A percentile compares a stretch with the other conserved stretches of the same genome.
These are phyloP conservation scores for Myotis vivesi DNA, from an alignment of 2,797 vertebrate genomes.

Conservation along the genomic window DNA sequence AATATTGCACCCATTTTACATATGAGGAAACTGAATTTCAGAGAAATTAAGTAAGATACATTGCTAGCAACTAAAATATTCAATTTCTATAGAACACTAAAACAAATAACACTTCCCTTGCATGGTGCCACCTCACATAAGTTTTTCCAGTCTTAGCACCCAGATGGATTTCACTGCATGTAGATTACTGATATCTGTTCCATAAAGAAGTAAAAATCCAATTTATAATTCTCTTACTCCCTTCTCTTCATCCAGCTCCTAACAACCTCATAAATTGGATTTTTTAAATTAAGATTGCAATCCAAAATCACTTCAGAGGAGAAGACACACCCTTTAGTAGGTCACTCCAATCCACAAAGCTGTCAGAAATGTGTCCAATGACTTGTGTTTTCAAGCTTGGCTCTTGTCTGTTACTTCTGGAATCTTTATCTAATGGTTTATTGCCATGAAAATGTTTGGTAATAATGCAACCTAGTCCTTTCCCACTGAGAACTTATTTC, in stretches of 20 bases:
- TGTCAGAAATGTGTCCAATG: not conserved
- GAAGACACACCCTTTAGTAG: not conserved
- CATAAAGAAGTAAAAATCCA: not conserved
- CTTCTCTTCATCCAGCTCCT: not conserved
- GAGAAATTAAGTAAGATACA: not conserved
- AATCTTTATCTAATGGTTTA: not conserved
- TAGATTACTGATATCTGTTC: not conserved
- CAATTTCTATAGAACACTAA: not conserved
- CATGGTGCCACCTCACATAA: not conserved
- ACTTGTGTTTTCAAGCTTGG: not conserved
- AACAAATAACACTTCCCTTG: not conserved
- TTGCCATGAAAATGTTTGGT: not conserved
- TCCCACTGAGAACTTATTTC: not conserved
- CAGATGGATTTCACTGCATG: not conserved
- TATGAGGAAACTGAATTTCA: not conserved
- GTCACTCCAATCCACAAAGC: not conserved
- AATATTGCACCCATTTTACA: not conserved
- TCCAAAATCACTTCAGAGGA: not conserved
- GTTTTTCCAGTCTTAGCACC: not conserved
- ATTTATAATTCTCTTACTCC: not conserved
- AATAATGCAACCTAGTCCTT: not conserved
- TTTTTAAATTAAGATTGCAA: not conserved
- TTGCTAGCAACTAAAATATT: not conserved
- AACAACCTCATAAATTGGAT: not conserved
- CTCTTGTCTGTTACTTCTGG: not conserved